Evolutionary conservation across 2,888 invertebrate species (phyloP).

Genomic region (Lysandra bellargus): DNA sequence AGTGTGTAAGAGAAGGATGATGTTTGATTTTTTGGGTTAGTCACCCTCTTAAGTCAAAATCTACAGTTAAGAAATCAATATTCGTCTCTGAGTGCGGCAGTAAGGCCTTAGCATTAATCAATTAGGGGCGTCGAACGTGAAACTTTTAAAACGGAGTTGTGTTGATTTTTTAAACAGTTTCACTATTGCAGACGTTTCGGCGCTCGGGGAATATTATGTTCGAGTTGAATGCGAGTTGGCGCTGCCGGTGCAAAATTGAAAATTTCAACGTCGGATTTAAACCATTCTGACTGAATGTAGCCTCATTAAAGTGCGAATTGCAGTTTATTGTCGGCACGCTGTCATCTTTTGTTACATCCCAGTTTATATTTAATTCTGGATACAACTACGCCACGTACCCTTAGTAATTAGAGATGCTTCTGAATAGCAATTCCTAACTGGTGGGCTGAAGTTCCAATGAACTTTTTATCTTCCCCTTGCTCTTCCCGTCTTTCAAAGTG

Average conservation of each 20-base stretch:
- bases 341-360: constrained; percentile 35
- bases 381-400: too few species aligned
- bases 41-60: too few species aligned
- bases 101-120: background rate
- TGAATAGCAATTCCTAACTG: too few species aligned
- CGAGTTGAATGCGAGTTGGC: constrained; percentile 36
- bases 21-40: too few species aligned
- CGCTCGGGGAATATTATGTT: constrained; percentile 36
- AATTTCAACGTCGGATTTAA: constrained; percentile 53
- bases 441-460: too few species aligned
- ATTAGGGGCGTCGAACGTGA: constrained; percentile 14
- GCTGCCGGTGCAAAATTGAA: constrained; percentile 42
- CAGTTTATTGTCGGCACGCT: constrained; percentile 47
- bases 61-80: too few species aligned
- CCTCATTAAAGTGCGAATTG: constrained; percentile 59
- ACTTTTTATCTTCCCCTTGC: too few species aligned
- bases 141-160: constrained; percentile 17
- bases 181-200: constrained; percentile 28
- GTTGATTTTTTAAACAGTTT: constrained; percentile 18
- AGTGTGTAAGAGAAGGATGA: too few species aligned
- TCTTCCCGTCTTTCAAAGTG: too few species aligned
- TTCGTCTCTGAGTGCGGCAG: too few species aligned
- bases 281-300: constrained; percentile 49
- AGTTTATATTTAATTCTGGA: constrained; percentile 1
- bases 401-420: too few species aligned